These are phyloP conservation scores for Lamellibrachia luymesi DNA, from an alignment of 1,140 invertebrate species.

Conservation along the genomic window DNA sequence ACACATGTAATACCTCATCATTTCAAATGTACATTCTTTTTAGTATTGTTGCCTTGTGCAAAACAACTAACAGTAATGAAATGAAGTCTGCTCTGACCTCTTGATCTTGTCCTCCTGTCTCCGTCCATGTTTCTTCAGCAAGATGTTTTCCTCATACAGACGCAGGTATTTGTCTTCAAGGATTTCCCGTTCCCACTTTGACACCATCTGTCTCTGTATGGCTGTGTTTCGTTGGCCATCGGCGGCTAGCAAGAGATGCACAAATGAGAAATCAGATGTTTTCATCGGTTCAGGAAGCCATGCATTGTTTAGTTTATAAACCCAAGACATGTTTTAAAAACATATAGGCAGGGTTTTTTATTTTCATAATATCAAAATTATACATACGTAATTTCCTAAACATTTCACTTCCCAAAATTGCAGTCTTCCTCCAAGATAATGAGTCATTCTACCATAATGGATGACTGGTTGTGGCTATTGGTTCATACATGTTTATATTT, in stretches of 20 bases:
- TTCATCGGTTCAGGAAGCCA: not conserved
- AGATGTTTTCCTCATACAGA: slow-evolving; percentile 57
- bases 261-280: not conserved
- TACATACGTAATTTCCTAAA: no score
- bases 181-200: slow-evolving; percentile 49
- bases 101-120: slow-evolving; percentile 61
- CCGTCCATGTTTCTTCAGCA: slow-evolving; percentile 58
- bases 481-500: no score
- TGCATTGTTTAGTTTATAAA: not conserved
- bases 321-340: no score
- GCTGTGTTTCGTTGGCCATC: not conserved
- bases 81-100: slow-evolving; percentile 41
- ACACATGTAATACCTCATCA: no score
- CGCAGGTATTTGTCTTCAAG: slow-evolving; percentile 59
- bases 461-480: no score
- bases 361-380: no score
- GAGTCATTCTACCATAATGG: no score
- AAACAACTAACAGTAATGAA: not conserved
- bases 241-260: not conserved
- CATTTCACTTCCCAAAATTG: no score
- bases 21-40: no score
- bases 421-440: no score
- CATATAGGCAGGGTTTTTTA: no score
- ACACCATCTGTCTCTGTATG: slow-evolving; percentile 42
- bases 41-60: no score